Base-by-base conservation (phyloP, 64 coral and sea anemone genomes). In the Montipora efflorescens region DNA sequence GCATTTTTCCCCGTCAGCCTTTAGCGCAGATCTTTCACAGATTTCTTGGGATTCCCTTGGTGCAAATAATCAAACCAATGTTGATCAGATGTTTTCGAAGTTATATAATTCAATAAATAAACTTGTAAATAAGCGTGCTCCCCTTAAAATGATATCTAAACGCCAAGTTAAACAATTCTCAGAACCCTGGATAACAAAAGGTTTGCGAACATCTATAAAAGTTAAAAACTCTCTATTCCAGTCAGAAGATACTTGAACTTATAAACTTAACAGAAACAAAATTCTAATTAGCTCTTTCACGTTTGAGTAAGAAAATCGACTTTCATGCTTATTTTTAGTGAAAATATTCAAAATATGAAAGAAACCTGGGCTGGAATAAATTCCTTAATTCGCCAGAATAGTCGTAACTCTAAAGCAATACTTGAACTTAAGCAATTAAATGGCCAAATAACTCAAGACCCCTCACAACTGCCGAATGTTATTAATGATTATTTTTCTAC, bases 111-210 rank as follows among this genome's bases (percentile, higher is more conserved):
- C 46, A 82, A 45, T 51, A 44, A 82, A 82, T 64, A 82, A 81
- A 64, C 79, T 82, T 82, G 79, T 82, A 49, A 82, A 82, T 82
- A 59, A 55, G 49, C 48, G 59, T 82, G 79, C 79, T 58, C 79
- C 79, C 21, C 21, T 82, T n/a, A 82, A 82, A 82, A 82, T 36
- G n/a, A n/a, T 82, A 53, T 82, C 79, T 49, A 82, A 59, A 82
- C 49, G 79, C 49, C 46, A 82, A 55, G 21, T 44, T 5, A 82
- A 82, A 36, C 79, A 82, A 55, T 44, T 82, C 46, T 58, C 48
- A 23, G 53, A 82, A 82, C 79, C 47, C n/a, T 55, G 79, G 51
- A 82, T 82, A 22, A 82, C 79, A 28, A 59, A 44, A 64, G 79
- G 79, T 53, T 58, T 64, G 23, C 18, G 79, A 28, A 82, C 9